Evolutionary conservation across 2,888 invertebrate species (phyloP).

Genomic region (Cerastis rubricosa): DNA sequence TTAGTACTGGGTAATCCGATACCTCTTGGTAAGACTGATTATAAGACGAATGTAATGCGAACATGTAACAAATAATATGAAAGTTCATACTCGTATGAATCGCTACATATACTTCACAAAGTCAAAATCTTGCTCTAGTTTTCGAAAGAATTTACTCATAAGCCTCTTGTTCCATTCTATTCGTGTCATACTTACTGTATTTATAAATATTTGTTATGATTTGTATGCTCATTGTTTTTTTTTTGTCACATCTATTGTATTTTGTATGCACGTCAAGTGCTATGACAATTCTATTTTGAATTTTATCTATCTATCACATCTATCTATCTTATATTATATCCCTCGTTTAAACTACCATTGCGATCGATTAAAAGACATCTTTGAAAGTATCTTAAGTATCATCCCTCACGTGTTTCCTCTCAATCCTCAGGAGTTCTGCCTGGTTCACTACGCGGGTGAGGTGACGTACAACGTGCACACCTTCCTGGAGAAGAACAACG

Average conservation of each 20-base stretch:
- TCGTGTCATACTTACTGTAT: background rate
- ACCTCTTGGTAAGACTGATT: too few species aligned
- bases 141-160: background rate
- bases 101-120: background rate
- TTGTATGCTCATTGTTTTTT: background rate
- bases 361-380: background rate
- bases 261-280: background rate
- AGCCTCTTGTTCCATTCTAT: background rate
- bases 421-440: slow-evolving; percentile 94
- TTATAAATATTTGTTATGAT: too few species aligned
- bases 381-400: background rate
- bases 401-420: background rate
- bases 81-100: background rate
- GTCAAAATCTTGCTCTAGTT: background rate
- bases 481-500: slow-evolving; percentile 98
- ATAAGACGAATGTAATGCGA: too few species aligned
- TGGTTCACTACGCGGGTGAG: slow-evolving; percentile 98
- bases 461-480: slow-evolving; percentile 97
- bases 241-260: background rate
- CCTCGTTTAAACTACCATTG: background rate
- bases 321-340: background rate
- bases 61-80: too few species aligned
- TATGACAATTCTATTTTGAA: background rate
- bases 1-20: too few species aligned
- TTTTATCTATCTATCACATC: too few species aligned